phyloP scores from a whole-genome alignment of 1,140 invertebrate species.

The Oscheius sp. region DNA sequence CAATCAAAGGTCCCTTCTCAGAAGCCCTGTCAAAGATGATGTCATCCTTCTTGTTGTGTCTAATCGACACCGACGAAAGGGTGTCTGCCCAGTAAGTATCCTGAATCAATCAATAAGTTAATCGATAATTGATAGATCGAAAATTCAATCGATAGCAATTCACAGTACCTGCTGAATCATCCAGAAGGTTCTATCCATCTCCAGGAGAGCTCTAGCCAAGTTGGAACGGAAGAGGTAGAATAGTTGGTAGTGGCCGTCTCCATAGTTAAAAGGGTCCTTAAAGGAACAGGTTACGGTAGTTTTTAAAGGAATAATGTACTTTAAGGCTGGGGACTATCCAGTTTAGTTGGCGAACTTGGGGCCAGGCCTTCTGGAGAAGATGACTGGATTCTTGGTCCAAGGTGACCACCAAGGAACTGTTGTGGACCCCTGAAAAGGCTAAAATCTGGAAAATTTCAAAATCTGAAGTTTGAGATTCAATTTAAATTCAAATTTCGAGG shows the following conservation, averaged over 20 bases:
- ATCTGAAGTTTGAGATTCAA: no score
- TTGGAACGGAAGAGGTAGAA: constrained; percentile 42
- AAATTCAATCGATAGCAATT: background rate
- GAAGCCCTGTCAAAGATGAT: constrained; percentile 44
- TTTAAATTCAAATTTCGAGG: no score
- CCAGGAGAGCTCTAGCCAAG: constrained; percentile 36
- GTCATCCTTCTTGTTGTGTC: no score
- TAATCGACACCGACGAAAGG: constrained; percentile 16
- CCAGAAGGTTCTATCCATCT: constrained; percentile 30
- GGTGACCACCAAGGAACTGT: constrained; percentile 31
- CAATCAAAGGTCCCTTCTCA: constrained; percentile 32
- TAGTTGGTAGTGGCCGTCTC: constrained; percentile 42
- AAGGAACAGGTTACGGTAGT: background rate
- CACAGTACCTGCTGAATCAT: constrained; percentile 41
- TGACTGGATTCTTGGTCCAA: constrained; percentile 29
- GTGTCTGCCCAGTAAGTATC: constrained; percentile 39
- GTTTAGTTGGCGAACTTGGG: constrained; percentile 20
- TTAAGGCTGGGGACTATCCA: constrained; percentile 34
- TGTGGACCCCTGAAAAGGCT: constrained; percentile 30
- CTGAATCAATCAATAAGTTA: constrained; percentile 12
- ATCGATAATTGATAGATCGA: background rate
- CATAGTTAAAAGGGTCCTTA: constrained; percentile 45
- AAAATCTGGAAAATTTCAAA: no score
- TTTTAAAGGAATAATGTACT: constrained; percentile 11
- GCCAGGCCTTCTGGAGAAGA: constrained; percentile 20